Evolutionary conservation across 2,113 vertebrate genomes (phyloP).

Genomic region (Centropus unirufus): DNA sequence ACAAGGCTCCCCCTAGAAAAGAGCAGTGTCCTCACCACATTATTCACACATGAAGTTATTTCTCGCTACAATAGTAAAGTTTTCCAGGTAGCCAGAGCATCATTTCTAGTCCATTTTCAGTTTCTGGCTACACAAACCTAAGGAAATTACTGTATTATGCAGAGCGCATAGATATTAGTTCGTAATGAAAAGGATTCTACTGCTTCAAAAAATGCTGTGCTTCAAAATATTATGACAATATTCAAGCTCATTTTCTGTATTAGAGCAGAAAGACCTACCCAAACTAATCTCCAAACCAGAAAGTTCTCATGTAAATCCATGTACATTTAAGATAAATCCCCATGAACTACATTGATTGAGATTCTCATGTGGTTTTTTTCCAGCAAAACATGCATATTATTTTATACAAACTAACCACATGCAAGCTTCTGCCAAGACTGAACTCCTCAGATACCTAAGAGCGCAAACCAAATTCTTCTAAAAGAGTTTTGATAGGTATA

Average conservation of each 20-base stretch:
- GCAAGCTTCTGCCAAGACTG: background rate
- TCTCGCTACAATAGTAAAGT: background rate
- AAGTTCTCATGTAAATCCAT: background rate
- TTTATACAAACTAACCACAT: background rate
- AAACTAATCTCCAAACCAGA: background rate
- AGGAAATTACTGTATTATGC: background rate
- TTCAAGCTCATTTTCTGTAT: background rate
- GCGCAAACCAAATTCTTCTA: background rate
- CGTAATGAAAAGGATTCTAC: background rate
- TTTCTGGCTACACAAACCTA: background rate
- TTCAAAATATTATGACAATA: background rate
- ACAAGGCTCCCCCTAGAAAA: background rate
- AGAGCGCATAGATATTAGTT: background rate
- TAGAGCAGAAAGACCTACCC: background rate
- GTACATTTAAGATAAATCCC: background rate
- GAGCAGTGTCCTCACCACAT: background rate
- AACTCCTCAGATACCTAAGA: background rate
- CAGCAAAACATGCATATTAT: background rate
- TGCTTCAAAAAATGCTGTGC: background rate
- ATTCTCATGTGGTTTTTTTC: background rate
- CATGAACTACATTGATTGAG: background rate
- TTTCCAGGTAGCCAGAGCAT: background rate
- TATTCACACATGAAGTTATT: background rate
- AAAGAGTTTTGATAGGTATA: background rate
- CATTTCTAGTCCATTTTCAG: background rate